A percentile compares a stretch with the other conserved stretches of the same genome.
Evolutionary conservation across 2,888 invertebrate species (phyloP).

Genomic region (Chromoteleia sp.): DNA sequence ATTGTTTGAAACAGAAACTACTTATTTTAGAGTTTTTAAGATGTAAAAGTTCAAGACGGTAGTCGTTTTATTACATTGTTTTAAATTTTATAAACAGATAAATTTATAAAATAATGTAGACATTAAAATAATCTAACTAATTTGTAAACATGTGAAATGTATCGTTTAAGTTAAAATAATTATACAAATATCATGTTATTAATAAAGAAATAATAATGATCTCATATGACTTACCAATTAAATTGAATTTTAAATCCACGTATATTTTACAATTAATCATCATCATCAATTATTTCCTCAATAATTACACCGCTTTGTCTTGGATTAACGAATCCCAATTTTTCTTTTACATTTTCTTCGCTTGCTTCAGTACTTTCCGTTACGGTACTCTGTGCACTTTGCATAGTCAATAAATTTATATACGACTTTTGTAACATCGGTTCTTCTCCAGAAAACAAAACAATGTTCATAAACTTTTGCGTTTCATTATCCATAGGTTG

Average conservation of each 20-base stretch:
- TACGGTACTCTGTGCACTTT: conserved; percentile 72
- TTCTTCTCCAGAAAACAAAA: conserved; percentile 73
- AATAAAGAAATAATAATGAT: not conserved
- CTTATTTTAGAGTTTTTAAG: too few species aligned
- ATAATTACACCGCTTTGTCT: conserved; percentile 76
- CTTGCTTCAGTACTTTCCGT: not conserved
- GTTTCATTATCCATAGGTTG: conserved; percentile 31
- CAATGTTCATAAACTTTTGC: conserved; percentile 70
- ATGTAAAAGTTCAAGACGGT: too few species aligned
- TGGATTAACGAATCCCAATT: conserved; percentile 71
- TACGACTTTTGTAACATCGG: conserved; percentile 73
- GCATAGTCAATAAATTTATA: conserved; percentile 77
- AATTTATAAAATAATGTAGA: too few species aligned
- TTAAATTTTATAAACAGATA: too few species aligned
- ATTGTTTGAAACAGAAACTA: too few species aligned
- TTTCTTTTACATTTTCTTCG: conserved; percentile 69
- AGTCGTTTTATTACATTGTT: too few species aligned
- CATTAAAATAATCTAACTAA: too few species aligned
- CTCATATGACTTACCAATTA: too few species aligned
- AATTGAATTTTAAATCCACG: not conserved
- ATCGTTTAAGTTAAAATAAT: too few species aligned
- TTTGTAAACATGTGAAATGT: too few species aligned
- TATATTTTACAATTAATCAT: conserved; percentile 10
- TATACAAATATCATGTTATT: too few species aligned
- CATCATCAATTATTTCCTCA: conserved; percentile 78